Percentiles rank a stretch among this genome's conserved stretches.
These are phyloP conservation scores for Mya arenaria DNA, from an alignment of 1,140 invertebrate species.

Conservation along the genomic window DNA sequence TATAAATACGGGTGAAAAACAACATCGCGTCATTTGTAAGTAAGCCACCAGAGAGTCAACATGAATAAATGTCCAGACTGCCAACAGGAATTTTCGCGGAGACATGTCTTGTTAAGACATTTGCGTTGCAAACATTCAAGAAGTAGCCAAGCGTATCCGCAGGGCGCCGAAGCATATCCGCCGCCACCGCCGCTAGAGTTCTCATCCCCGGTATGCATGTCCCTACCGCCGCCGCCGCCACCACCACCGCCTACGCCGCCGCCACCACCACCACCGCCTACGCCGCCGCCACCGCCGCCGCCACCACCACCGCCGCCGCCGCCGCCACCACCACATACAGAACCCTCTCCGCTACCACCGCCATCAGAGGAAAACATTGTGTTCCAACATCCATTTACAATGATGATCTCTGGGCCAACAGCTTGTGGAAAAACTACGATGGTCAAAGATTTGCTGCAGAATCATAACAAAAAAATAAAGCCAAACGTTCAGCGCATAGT, in stretches of 20 bases:
- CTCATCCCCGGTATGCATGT: too few relatives aligned
- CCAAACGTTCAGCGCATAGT: too few relatives aligned
- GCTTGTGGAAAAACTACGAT: too few relatives aligned
- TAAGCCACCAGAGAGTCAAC: conserved; percentile 5
- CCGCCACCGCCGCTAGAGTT: background rate
- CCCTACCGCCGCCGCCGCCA: background rate
- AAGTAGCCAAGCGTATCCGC: background rate
- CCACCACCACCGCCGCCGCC: background rate
- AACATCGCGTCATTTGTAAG: background rate
- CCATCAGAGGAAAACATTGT: background rate
- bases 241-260: background rate
- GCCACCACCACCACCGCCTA: conserved; percentile 1
- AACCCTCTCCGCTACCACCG: background rate
- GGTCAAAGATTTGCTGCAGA: too few relatives aligned
- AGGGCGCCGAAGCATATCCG: background rate
- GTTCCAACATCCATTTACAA: background rate
- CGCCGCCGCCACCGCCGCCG: background rate
- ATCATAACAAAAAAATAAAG: too few relatives aligned
- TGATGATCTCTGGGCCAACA: background rate
- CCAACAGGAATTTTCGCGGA: background rate
- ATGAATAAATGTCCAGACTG: background rate
- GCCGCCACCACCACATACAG: background rate
- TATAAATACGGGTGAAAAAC: background rate
- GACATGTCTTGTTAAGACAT: background rate
- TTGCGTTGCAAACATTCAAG: background rate